A percentile compares a stretch with the other conserved stretches of the same genome.
Conservation (phyloP, 2,797 vertebrate genomes). For the Pipistrellus kuhlii region DNA sequence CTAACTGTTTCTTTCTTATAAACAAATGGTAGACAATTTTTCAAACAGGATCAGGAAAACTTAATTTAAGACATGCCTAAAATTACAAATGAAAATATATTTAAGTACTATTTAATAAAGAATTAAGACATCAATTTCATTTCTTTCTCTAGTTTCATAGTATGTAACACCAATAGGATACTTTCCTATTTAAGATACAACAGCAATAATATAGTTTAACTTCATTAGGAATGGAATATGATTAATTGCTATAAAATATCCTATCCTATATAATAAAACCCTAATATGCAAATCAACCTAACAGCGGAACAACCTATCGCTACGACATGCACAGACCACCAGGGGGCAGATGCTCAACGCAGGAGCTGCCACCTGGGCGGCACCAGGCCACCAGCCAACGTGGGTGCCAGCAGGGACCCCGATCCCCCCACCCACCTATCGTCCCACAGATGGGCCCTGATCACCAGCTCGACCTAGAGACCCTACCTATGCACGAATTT, state of each 20-base stretch:
- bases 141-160: slow-evolving; percentile 9
- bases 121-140: background rate
- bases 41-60: background rate
- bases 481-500: too few species aligned
- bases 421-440: fast-evolving
- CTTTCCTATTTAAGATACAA: background rate
- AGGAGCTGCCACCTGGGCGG: too few species aligned
- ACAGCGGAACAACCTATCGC: too few species aligned
- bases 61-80: slow-evolving; percentile 27
- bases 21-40: background rate
- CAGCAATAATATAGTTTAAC: background rate
- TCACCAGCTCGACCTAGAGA: too few species aligned
- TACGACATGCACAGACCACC: too few species aligned
- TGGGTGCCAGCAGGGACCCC: too few species aligned
- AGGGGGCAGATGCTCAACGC: too few species aligned
- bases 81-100: slow-evolving; percentile 1
- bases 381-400: too few species aligned
- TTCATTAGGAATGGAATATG: background rate
- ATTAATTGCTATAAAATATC: background rate
- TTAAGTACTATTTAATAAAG: background rate
- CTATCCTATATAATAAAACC: too few species aligned
- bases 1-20: background rate
- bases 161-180: background rate
- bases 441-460: too few species aligned
- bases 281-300: too few species aligned